A percentile compares a stretch with the other conserved stretches of the same genome.
Conservation (phyloP, 2,797 vertebrate species). For the Erethizon dorsatum region DNA sequence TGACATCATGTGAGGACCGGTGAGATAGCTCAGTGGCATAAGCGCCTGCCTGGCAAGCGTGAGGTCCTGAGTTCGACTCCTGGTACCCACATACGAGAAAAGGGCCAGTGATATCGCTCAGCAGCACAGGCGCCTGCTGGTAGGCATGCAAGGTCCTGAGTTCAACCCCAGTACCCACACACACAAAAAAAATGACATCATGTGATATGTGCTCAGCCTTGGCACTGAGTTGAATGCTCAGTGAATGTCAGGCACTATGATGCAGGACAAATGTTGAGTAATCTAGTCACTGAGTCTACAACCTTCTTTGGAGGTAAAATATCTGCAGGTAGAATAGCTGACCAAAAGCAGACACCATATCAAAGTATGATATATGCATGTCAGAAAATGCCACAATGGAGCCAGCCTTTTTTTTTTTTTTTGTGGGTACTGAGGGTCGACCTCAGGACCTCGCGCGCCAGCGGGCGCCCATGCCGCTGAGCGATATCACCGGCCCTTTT, state of each 20-base stretch:
- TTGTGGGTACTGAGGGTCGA: no score
- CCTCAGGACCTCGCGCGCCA: no score
- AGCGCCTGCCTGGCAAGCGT: no score
- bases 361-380: neutral
- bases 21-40: no score
- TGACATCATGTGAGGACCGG: neutral
- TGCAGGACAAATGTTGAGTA: neutral
- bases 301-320: neutral
- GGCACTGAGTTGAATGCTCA: neutral
- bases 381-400: neutral
- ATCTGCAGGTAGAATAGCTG: neutral
- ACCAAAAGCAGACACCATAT: neutral
- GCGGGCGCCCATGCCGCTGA: no score
- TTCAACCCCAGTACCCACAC: no score
- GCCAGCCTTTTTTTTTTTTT: neutral
- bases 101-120: no score
- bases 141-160: no score
- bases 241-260: neutral
- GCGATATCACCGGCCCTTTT: no score
- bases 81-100: no score
- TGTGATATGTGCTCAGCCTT: neutral
- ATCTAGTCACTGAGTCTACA: neutral
- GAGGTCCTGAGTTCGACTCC: no score
- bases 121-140: no score
- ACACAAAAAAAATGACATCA: neutral